Evolutionary conservation across 2,888 invertebrate genomes (phyloP).

Genomic region (Laothoe populi): DNA sequence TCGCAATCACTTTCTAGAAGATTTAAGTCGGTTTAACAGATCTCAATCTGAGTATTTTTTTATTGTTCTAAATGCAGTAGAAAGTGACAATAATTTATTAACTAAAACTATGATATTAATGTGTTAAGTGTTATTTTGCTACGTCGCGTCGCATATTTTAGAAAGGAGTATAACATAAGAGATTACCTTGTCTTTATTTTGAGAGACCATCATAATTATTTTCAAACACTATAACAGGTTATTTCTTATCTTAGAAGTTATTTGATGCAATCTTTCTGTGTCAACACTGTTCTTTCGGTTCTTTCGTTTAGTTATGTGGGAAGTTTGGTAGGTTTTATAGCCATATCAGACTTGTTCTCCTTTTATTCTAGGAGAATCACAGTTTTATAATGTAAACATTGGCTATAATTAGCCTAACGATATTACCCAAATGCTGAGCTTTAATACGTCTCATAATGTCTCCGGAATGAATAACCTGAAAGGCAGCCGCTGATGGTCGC

Average conservation of each 20-base stretch:
- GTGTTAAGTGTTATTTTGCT: background rate
- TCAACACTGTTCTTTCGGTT: conserved; percentile 6
- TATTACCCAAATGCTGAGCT: background rate
- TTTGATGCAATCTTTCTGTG: conserved; percentile 12
- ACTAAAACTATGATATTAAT: background rate
- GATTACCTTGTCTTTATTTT: background rate
- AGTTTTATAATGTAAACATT: conserved; percentile 1
- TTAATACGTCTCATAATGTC: conserved; percentile 10
- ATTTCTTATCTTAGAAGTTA: conserved; percentile 10
- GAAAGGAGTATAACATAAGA: background rate
- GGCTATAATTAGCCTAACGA: background rate
- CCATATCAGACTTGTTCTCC: background rate
- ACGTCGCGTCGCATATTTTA: background rate
- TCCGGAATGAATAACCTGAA: conserved; percentile 10
- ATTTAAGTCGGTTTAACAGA: too few relatives aligned
- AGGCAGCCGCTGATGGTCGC: too few relatives aligned
- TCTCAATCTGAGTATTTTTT: background rate
- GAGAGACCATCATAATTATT: background rate
- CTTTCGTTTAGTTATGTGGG: background rate
- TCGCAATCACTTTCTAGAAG: too few relatives aligned
- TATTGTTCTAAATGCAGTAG: background rate
- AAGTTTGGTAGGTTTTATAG: background rate
- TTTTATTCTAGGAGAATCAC: background rate
- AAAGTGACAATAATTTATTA: background rate
- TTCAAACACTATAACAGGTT: conserved; percentile 1